Base-by-base conservation (phyloP, 1,140 invertebrate genomes). In the Nixonia krombeini region DNA sequence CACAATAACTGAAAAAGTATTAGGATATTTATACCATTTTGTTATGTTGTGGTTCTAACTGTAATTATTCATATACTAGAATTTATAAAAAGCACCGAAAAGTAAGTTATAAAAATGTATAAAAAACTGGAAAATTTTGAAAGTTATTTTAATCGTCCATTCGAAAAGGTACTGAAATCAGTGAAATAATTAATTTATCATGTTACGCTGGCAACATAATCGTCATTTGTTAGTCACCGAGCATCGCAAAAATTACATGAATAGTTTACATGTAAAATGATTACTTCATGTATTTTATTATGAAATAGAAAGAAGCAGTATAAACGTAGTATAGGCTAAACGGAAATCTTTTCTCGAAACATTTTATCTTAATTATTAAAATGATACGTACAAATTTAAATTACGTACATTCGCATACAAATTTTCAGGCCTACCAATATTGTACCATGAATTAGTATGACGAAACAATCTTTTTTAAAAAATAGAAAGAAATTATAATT, bases 11-110 rank as follows among this genome's bases (percentile, higher is more conserved):
- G 8, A 29, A 31, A 29, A 35, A 31, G 13, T 33, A 10, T 8
- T 33, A 35, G 6, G n/a, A n/a, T n/a, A n/a, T n/a, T n/a, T 18
- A 4, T 37, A 49, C 46, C 46, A 49, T 49, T 49, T 49, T 49
- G 29, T 21, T 9, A 33, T 16, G 12, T 13, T 7, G 8, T 37
- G 29, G 37, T 50, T 21, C 25, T 50, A 23, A 7, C 1, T 12
- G 25, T 45, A n/a, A n/a, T n/a, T n/a, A n/a, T 31, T 47, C 4
- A 12, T 16, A 12, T 31, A 50, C 10, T 7, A 18, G 35, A 38
- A 37, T 37, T 37, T 37, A 31, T 35, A 21, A 25, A 26, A 37
- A 10, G 10, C 17, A 13, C 6, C 10, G 12, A 5, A 37, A 37
- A 37, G 17, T 31, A 33, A 45, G 13, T 13, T 5, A 2, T 33